A percentile compares a stretch with the other conserved stretches of the same genome.
Conservation (phyloP, 37 sponge, comb jelly and placozoan genomes). For the Hexactinellida sp. region DNA sequence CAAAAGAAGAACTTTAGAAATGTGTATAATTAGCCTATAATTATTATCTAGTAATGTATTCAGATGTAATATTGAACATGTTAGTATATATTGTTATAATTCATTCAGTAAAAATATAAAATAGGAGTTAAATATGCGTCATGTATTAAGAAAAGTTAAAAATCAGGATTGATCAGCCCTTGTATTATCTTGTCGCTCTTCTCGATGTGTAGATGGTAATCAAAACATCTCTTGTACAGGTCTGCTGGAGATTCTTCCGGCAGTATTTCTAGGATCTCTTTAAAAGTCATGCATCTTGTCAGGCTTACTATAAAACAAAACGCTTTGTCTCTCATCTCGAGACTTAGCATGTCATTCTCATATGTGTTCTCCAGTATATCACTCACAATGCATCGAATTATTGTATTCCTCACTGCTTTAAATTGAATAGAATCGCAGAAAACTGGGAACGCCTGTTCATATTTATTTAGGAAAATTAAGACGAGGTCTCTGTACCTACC, state of each 20-base stretch:
- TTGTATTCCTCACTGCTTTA: not conserved
- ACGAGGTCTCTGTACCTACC: not conserved
- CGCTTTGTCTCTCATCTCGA: not conserved
- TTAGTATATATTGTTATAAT: no score
- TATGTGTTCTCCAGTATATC: not conserved
- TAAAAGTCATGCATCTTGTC: not conserved
- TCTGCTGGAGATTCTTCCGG: not conserved
- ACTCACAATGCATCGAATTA: not conserved
- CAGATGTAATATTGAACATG: no score
- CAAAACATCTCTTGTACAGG: constrained; percentile 6
- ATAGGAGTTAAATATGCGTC: no score
- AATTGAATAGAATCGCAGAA: not conserved
- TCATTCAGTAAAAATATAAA: no score
- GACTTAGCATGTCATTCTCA: not conserved
- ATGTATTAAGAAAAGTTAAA: not conserved
- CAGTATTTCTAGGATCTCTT: not conserved
- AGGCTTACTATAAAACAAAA: not conserved
- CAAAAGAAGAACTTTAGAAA: constrained; percentile 20
- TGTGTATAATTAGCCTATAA: not conserved
- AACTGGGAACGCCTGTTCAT: not conserved
- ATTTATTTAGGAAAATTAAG: not conserved
- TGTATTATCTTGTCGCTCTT: not conserved
- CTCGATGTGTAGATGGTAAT: constrained; percentile 2
- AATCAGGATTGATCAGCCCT: not conserved
- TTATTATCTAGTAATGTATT: no score